Evolutionary conservation across 2,113 vertebrate genomes (phyloP), one percentile per base, ranked within the genome.

Genomic region (Anhinga anhinga): DNA sequence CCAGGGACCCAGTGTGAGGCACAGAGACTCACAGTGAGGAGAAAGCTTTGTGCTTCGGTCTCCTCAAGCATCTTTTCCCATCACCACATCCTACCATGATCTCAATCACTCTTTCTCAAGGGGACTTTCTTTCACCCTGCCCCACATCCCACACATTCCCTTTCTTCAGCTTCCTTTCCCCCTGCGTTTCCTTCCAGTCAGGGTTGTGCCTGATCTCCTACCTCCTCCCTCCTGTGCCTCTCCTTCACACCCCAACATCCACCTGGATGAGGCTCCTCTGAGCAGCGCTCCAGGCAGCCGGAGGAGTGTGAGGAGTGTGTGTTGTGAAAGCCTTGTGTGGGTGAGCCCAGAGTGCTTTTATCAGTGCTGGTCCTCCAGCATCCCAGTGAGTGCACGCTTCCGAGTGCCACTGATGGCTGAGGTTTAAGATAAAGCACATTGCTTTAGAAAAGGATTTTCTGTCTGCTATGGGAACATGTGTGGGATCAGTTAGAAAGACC

Each of bases 401-500:
- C 66, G 70, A 44, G 36, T 52, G 49, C 73, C 52, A 36, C 15
- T 2, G 11, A 15, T 49, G 50, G 17, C 55, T 86, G 71, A 74
- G 25, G 30, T 73, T 96, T 93, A 56, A 77, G 74, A 83, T 79
- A 82, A 80, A 94, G 5, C 76, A 23, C 29, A 34, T 34, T 82
- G 50, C 70, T 74, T 83, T 80, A 83, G 78, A 26, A 61, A n/a
- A 61, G n/a, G 19, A 14, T 92, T 86, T 90, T 90, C 76, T 90
- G 10, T 73, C 80, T 88, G 62, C 67, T 34, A 13, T 15, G 5
- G 86, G 56, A 97, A 53, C 55, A 15, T 49, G 38, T 88, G 94
- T 84, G 93, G 92, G 92, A 96, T 91, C 40, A 56, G 23, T 82
- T 76, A 95, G 82, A 97, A 95, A 93, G 74, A 70, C 50, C 65